phyloP scores from a whole-genome alignment of 2,113 vertebrate species.

The Athene noctua region DNA sequence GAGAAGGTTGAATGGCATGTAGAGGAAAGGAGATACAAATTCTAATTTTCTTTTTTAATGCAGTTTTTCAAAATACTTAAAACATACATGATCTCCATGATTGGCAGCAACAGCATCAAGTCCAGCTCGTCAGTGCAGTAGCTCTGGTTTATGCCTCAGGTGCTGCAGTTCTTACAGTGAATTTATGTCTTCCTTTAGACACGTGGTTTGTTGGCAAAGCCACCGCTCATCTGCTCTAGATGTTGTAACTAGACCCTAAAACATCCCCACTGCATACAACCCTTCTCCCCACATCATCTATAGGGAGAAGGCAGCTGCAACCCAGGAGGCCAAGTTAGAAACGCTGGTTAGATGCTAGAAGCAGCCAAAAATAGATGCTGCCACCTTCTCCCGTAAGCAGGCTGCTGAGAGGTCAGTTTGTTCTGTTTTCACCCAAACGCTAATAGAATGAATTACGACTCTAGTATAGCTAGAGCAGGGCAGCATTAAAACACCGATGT shows the following conservation, averaged over 20 bases:
- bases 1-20: neutral
- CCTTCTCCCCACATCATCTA: neutral
- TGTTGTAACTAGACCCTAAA: neutral
- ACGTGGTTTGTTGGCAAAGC: neutral
- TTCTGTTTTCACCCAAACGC: neutral
- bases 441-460: neutral
- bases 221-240: neutral
- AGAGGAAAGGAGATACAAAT: too few relatives aligned
- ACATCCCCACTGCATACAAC: accelerated
- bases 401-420: neutral
- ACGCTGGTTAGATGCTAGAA: neutral
- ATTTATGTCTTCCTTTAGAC: neutral
- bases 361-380: neutral
- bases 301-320: neutral
- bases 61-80: neutral
- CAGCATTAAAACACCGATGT: neutral
- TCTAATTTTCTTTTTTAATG: neutral
- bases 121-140: neutral
- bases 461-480: neutral
- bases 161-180: neutral
- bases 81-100: neutral
- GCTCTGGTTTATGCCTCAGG: neutral
- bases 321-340: neutral
- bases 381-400: neutral
- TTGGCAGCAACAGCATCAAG: neutral